Base-by-base conservation (phyloP, 2,797 vertebrate genomes). In the Carduelis carduelis region DNA sequence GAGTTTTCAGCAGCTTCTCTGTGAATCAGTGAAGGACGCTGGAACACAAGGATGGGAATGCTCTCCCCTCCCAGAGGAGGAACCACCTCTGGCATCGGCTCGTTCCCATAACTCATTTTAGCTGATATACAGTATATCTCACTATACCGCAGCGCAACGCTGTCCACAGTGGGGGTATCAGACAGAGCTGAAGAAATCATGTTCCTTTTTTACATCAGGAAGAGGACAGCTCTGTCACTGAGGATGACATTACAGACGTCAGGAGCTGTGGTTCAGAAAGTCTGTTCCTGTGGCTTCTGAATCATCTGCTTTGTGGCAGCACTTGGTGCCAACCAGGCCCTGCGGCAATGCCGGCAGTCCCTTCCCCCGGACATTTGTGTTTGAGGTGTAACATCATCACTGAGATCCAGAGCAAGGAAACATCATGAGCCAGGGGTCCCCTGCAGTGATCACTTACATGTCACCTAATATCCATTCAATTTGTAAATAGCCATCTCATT, bases 61-160 rank as follows among this genome's bases (percentile, higher is more conserved):
- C 4, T 37, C n/a, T 37, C 41, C n/a, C 13, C 43, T 76, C 16
- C 14, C 1, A 1, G 47, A 37, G 6, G 10, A 27, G 5, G 30
- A 66, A 35, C 17, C 43, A 76, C 16, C 32, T 71, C 30, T 3
- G 0, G 27, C 27, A 50, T 10, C 11, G 4, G 14, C 27, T 50
- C 1, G 0, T 39, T 89, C 32, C 74, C 56, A 13, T 30, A 30
- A 23, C 35, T 53, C 37, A 17, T 34, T 30, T 22, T 0, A 76
- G 66, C 46, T 69, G 85, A 32, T 19, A 12, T 5, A 8, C 5
- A 8, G n/a, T 6, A 15, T 39, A 66, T 15, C 23, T 55, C 69
- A 32, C 53, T 21, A 0, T 0, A 30, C 3, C 34, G 32, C 9
- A 26, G 21, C 49, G 22, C 43, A 70, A 18, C 0, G 6, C 37